Conservation (phyloP, 1,140 invertebrate genomes). For the Grapholita molesta region DNA sequence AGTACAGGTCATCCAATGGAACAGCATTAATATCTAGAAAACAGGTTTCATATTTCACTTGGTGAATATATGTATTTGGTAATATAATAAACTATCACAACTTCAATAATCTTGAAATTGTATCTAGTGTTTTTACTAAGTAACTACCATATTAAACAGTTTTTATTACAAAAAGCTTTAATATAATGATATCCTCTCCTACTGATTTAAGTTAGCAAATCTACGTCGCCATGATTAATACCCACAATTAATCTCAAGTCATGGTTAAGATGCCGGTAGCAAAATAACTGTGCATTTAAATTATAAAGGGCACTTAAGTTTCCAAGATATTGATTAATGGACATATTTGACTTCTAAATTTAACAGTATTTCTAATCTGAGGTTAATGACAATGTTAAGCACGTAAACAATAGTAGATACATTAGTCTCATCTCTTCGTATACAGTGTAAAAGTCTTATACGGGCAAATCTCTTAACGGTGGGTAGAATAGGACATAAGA, state of each 20-base stretch:
- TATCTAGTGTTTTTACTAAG: too few species aligned
- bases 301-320: background rate
- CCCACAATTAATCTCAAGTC: conserved; percentile 23
- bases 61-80: too few species aligned
- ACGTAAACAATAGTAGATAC: background rate
- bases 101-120: too few species aligned
- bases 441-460: too few species aligned
- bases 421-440: too few species aligned
- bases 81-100: background rate
- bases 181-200: background rate
- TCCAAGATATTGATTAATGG: background rate
- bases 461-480: too few species aligned
- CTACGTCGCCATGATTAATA: conserved; percentile 38
- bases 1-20: conserved; percentile 8
- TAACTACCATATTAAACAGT: background rate
- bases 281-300: background rate
- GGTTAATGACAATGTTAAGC: background rate
- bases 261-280: background rate
- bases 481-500: too few species aligned
- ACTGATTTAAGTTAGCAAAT: background rate
- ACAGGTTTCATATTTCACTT: too few species aligned
- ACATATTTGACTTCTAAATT: background rate
- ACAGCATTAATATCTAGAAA: conserved; percentile 32
- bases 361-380: background rate
- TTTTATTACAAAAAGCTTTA: background rate